Conservation (phyloP, 2,888 invertebrate species). For the Elgonia sp. region DNA sequence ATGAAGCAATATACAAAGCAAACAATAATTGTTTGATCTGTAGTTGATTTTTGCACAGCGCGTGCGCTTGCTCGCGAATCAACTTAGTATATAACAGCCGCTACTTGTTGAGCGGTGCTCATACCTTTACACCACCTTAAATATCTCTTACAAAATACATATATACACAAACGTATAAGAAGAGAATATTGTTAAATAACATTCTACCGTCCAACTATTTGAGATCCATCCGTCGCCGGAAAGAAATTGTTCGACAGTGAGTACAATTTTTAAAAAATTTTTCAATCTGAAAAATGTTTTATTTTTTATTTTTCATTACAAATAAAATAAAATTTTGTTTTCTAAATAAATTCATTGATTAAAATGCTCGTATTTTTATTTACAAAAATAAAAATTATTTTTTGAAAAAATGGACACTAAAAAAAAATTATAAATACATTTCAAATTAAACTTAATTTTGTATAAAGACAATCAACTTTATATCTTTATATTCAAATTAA, state of each 20-base stretch:
- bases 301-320: not conserved
- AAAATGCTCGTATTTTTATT: too few relatives aligned
- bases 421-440: too few relatives aligned
- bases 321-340: too few relatives aligned
- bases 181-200: conserved; percentile 39
- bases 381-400: too few relatives aligned
- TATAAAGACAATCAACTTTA: too few relatives aligned
- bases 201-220: conserved; percentile 65
- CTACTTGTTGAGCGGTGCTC: conserved; percentile 86
- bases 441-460: too few relatives aligned
- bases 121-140: conserved; percentile 84
- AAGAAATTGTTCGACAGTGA: conserved; percentile 40
- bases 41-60: conserved; percentile 72
- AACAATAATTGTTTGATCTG: conserved; percentile 50
- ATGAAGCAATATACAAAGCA: conserved; percentile 37
- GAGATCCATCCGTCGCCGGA: conserved; percentile 56
- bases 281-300: not conserved
- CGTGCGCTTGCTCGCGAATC: conserved; percentile 81
- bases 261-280: not conserved
- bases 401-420: too few relatives aligned
- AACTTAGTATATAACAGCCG: conserved; percentile 85
- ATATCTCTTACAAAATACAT: conserved; percentile 78
- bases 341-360: too few relatives aligned
- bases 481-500: too few relatives aligned
- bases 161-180: conserved; percentile 37